Conservation (phyloP, 2,888 invertebrate genomes). For the Eremobia ochroleuca region DNA sequence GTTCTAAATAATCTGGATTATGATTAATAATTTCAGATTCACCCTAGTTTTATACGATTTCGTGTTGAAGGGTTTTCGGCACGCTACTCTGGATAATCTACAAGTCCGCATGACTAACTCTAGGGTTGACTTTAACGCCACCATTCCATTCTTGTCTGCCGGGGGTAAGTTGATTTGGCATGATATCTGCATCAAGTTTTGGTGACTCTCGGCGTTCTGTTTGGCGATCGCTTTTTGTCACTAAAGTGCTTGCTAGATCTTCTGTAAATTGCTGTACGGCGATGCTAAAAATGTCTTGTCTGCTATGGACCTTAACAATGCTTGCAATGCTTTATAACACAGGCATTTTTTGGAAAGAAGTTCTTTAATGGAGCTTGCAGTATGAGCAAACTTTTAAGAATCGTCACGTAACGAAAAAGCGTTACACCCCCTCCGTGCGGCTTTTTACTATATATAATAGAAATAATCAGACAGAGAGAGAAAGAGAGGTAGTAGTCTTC, state of each 20-base stretch:
- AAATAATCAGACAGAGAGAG: no score
- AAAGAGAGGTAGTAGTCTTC: no score
- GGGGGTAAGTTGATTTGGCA: slow-evolving; percentile 9
- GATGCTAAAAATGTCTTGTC: background rate
- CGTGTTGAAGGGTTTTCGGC: slow-evolving; percentile 15
- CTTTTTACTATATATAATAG: no score
- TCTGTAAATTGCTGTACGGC: background rate
- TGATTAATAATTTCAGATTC: slow-evolving; percentile 22
- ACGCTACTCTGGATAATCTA: slow-evolving; percentile 14
- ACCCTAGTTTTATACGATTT: slow-evolving; percentile 17
- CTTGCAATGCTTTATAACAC: background rate
- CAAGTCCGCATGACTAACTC: slow-evolving; percentile 6
- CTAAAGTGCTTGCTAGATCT: background rate
- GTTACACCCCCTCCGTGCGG: no score
- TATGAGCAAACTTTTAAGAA: no score
- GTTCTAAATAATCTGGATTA: background rate
- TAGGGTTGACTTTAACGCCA: slow-evolving; percentile 32
- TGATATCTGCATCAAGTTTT: background rate
- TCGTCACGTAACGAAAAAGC: no score
- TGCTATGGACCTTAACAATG: background rate
- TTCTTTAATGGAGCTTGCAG: no score
- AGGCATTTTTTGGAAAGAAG: background rate
- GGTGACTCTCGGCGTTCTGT: background rate
- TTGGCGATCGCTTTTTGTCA: background rate
- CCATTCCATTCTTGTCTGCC: slow-evolving; percentile 19